Conservation (phyloP, 1,140 invertebrate genomes). For the Neodiprion virginianus region DNA sequence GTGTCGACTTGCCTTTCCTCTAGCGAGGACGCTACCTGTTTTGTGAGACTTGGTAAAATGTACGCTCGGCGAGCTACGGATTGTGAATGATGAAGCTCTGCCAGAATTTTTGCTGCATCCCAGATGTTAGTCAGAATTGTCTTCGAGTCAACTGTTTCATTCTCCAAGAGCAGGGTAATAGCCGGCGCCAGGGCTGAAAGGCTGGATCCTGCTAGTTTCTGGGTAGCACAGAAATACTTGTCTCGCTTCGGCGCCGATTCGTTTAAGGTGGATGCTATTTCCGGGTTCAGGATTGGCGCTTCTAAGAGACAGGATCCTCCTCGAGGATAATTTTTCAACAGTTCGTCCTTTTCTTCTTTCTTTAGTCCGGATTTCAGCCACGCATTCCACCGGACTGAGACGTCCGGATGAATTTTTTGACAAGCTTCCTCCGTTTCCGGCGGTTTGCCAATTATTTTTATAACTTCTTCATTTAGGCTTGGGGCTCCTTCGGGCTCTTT, state of each 20-base stretch:
- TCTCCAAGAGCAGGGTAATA: constrained; percentile 7
- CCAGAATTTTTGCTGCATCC: constrained; percentile 15
- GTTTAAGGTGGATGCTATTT: not conserved
- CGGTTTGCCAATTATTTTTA: constrained; percentile 10
- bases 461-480: constrained; percentile 9
- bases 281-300: constrained; percentile 10
- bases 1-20: not conserved
- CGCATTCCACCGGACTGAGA: constrained; percentile 1
- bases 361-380: not conserved
- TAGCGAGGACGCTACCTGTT: not conserved
- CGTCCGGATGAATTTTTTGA: constrained; percentile 1
- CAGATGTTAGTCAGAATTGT: constrained; percentile 10
- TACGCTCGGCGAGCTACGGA: constrained; percentile 8
- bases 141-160: not conserved
- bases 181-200: constrained; percentile 8
- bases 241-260: not conserved
- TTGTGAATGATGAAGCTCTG: constrained; percentile 15
- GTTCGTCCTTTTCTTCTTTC: not conserved
- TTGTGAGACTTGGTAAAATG: constrained; percentile 13
- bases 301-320: constrained; percentile 6
- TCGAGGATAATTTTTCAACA: not conserved
- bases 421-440: not conserved
- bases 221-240: not conserved
- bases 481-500: no score
- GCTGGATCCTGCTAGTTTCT: constrained; percentile 10